Evolutionary conservation across 2,888 invertebrate genomes (phyloP), one percentile per base, ranked within the genome.

Genomic region (Lomographa bimaculata): DNA sequence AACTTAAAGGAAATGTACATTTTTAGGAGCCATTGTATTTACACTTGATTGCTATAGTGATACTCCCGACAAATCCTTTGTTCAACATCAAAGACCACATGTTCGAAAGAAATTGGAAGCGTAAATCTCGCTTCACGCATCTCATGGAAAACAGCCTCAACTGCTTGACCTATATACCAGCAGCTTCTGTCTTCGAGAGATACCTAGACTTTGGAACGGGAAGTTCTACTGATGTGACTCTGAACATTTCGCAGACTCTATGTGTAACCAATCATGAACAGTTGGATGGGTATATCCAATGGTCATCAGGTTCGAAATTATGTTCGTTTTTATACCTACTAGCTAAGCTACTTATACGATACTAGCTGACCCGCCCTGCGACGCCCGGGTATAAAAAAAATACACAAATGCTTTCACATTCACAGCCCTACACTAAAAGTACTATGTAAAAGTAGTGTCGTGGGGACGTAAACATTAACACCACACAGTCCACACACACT

Each of bases 111-210:
- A 64, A 57, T 44, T 79, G 69, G 68, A 78, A 71, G 46, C 63
- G 60, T 3, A 79, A 74, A 43, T 64, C 68, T 41, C 73, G 75
- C 7, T 72, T 40, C n/a, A 49, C 66, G 2, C 81, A 82, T 45
- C 57, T 86, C 1, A 85, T 89, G 86, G 83, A 87, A 54, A 87
- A 89, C 44, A 84, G 84, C 42, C 60, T 89, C 0, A 82, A 74
- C 19, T 64, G 77, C 19, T 57, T 89, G 29, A 58, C 50, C 6
- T 68, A 77, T 35, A 71, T 89, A 50, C 89, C 89, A 0, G 53
- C 79, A 2, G 87, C 86, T 0, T 83, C 89, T 0, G 84, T 82
- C 0, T 87, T 70, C 47, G 82, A 81, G 19, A 71, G 79, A 44
- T 83, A 78, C 40, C 58, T 89, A 20, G 86, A 89, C 47, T 89